Conservation (phyloP, 2,797 vertebrate genomes). For the Spinus olivaceus region DNA sequence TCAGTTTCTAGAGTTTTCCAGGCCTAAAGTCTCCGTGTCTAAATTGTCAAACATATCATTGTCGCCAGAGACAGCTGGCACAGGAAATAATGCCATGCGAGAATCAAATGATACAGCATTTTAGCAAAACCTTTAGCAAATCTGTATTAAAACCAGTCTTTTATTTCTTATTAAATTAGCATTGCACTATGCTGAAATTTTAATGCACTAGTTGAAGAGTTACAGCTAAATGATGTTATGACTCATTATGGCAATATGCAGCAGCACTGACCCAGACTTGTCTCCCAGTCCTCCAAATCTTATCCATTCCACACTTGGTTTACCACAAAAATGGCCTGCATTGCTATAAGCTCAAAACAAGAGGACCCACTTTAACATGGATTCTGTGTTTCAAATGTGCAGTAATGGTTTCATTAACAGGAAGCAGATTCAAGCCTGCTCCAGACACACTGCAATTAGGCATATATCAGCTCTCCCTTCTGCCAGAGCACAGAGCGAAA, state of each 20-base stretch:
- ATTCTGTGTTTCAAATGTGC: not conserved
- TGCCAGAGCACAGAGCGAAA: not conserved
- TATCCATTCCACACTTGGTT: not conserved
- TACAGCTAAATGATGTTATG: not conserved
- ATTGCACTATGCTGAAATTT: not conserved
- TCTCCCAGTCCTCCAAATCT: not conserved
- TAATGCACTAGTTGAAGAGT: not conserved
- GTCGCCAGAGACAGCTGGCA: not conserved
- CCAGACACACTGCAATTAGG: not conserved
- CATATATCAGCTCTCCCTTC: not conserved
- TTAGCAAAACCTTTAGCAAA: not conserved
- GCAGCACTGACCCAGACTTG: not conserved
- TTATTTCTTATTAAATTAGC: constrained; percentile 17
- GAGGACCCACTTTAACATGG: not conserved
- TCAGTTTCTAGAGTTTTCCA: not conserved
- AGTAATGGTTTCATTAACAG: not conserved
- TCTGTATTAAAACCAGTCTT: not conserved
- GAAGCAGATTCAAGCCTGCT: constrained; percentile 14
- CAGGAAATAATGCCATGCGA: not conserved
- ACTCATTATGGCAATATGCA: not conserved
- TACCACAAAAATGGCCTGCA: not conserved
- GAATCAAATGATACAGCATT: not conserved
- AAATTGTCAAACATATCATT: not conserved
- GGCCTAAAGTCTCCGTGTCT: not conserved
- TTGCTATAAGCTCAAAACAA: not conserved